phyloP scores from a whole-genome alignment of 1,140 invertebrate species.

The Nebria ingens region DNA sequence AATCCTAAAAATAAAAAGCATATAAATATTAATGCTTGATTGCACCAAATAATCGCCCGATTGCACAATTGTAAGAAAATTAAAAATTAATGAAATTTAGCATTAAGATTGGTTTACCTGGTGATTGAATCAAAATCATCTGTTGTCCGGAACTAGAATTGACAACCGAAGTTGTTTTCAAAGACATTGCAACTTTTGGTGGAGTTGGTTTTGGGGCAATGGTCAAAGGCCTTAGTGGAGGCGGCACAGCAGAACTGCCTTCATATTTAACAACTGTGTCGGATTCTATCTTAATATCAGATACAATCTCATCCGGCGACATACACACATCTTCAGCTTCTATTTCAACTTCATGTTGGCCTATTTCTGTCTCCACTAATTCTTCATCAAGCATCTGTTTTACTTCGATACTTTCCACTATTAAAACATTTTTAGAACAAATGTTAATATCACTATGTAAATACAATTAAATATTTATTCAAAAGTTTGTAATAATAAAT shows the following conservation, averaged over 20 bases:
- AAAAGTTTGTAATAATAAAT: constrained; percentile 4
- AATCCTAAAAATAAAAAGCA: not conserved
- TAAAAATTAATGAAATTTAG: no score
- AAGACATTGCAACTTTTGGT: constrained; percentile 27
- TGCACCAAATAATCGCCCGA: no score
- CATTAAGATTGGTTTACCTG: no score
- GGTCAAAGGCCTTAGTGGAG: constrained; percentile 30
- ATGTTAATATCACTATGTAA: not conserved
- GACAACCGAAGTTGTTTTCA: constrained; percentile 24
- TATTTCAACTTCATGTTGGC: constrained; percentile 24
- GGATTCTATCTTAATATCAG: constrained; percentile 23
- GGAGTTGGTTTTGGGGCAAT: constrained; percentile 32
- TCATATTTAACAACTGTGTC: constrained; percentile 15
- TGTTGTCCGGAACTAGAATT: constrained; percentile 20
- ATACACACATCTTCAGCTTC: constrained; percentile 19
- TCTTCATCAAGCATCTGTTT: constrained; percentile 20
- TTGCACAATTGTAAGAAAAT: no score
- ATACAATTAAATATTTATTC: no score
- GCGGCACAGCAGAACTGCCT: constrained; percentile 5
- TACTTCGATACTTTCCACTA: constrained; percentile 8
- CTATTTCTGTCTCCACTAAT: constrained; percentile 24
- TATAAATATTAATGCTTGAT: no score
- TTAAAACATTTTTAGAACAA: not conserved
- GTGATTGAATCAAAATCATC: constrained; percentile 12
- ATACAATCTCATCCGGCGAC: constrained; percentile 20